phyloP scores from a whole-genome alignment of 1,140 invertebrate genomes.

The Anastrepha obliqua region DNA sequence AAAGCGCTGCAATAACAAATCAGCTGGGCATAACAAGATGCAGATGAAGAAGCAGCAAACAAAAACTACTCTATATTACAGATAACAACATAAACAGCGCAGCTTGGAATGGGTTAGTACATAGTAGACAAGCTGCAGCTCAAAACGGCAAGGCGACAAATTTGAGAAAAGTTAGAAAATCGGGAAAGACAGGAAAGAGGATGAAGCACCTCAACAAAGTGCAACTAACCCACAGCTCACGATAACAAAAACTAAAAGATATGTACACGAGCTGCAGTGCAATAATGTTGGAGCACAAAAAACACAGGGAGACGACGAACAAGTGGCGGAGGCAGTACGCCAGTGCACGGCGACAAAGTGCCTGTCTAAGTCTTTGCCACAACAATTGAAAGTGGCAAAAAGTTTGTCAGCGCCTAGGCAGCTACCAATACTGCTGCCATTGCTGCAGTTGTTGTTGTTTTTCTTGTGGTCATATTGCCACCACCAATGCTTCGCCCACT shows the following conservation, averaged over 20 bases:
- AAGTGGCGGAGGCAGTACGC: neutral
- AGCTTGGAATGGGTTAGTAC: too few relatives aligned
- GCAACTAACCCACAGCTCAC: neutral
- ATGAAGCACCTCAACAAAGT: neutral
- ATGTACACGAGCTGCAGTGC: neutral
- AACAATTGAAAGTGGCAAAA: constrained; percentile 39
- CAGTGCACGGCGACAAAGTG: constrained; percentile 16
- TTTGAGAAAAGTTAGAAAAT: neutral
- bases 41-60: neutral
- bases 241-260: neutral
- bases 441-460: neutral
- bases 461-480: constrained; percentile 16
- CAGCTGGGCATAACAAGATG: constrained; percentile 53
- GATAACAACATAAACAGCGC: neutral
- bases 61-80: neutral
- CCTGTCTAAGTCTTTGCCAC: neutral
- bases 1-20: constrained; percentile 9
- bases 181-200: neutral
- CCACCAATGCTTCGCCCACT: neutral
- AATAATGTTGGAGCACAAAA: neutral
- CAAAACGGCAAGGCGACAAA: neutral
- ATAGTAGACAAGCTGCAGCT: neutral
- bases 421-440: neutral
- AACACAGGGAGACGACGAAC: neutral
- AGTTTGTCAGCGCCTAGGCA: constrained; percentile 2